Base-by-base conservation (phyloP, 1,140 invertebrate species). In the Heliconius hermathena region DNA sequence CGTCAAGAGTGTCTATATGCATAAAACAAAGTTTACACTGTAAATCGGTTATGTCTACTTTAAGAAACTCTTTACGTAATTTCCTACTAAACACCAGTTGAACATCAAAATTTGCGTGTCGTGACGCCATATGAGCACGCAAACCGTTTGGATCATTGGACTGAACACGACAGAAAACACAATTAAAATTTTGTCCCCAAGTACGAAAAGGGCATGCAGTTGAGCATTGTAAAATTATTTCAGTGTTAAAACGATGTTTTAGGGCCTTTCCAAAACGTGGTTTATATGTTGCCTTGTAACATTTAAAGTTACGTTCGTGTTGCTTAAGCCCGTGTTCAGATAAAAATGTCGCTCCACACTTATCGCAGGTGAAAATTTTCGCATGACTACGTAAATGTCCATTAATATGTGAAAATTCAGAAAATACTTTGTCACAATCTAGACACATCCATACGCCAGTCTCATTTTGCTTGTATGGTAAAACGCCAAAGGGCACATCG, bases 101-200 rank as follows among this genome's bases (percentile, higher is more conserved):
- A 3, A 92, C 88, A 72, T 93, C 88, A 52, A 90, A 92, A 82
- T 92, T 91, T 1, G 91, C 89, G 49, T 94, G 93, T 52, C 87
- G 82, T 2, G 89, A 83, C 8, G 90, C 87, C 91, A 93, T 93
- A 71, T 94, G 93, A 9, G 88, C 85, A 78, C 93, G 79, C 4
- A 94, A 73, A 2, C 90, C 91, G 13, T 89, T 90, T 2, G 91
- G 91, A 81, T 94, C 91, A 52, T 91, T 91, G 1, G 91, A 90
- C 54, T 92, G 91, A 0, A 92, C 91, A 6, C 93, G 81, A 73
- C 93, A 94, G 52, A 93, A 91, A 2, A 92, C 90, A 60, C 92
- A 94, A 52, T 92, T 93, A 71, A 94, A 93, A 80, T 93, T 92
- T 75, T 92, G 91, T 0, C 90, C 90, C 91, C 91, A 93, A 11